Percentiles rank a stretch among this genome's conserved stretches.
Evolutionary conservation across 2,113 vertebrate genomes (phyloP).

Genomic region (Malaclemys terrapin): DNA sequence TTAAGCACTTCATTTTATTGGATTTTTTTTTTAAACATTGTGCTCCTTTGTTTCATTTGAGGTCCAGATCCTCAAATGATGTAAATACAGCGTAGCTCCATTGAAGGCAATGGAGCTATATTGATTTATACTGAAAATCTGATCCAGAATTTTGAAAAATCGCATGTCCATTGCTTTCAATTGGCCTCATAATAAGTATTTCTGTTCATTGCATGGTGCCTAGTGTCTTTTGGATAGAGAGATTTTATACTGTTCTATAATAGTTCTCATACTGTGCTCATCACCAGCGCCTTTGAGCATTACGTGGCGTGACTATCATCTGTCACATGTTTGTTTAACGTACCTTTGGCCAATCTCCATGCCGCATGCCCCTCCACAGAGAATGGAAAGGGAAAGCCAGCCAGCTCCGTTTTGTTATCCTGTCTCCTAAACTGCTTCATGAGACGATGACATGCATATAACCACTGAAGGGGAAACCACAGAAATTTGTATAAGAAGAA

Average conservation of each 20-base stretch:
- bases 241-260: neutral
- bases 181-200: neutral
- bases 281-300: neutral
- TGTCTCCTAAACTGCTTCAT: neutral
- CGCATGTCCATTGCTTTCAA: neutral
- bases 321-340: neutral
- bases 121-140: neutral
- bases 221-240: neutral
- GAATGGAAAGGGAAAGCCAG: neutral
- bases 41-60: neutral
- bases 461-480: neutral
- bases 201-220: neutral
- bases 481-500: neutral
- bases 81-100: neutral
- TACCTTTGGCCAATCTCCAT: neutral
- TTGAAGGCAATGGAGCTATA: neutral
- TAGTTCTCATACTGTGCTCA: neutral
- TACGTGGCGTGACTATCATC: neutral
- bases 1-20: neutral
- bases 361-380: neutral
- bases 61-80: neutral
- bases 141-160: neutral
- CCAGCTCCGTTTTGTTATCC: fast-evolving
- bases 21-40: neutral
- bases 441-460: neutral